Evolutionary conservation across 2,113 vertebrate species (phyloP).

Genomic region (Pao palembangensis): DNA sequence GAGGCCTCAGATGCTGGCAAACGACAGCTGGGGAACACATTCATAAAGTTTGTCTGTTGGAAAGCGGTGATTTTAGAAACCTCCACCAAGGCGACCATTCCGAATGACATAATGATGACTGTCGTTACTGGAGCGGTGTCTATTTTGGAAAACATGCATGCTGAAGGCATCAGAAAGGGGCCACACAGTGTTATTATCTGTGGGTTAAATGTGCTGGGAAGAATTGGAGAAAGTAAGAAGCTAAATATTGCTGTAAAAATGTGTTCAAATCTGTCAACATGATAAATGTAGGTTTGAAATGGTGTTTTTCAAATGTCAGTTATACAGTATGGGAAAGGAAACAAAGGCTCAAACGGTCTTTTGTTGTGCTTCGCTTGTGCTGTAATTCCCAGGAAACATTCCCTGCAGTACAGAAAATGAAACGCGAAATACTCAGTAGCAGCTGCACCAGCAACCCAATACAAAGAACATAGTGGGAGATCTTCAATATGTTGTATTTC

Average conservation of each 20-base stretch:
- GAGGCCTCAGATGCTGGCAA: constrained; percentile 1
- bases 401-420: too few relatives aligned
- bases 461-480: too few relatives aligned
- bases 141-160: constrained; percentile 7
- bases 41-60: not conserved
- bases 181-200: not conserved
- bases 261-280: not conserved
- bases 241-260: not conserved
- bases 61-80: constrained; percentile 18
- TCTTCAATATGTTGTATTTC: too few relatives aligned
- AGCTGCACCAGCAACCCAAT: too few relatives aligned
- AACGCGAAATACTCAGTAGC: too few relatives aligned
- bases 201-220: not conserved
- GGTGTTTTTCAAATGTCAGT: not conserved
- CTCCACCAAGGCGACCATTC: not conserved
- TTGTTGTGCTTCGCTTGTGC: not conserved
- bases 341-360: not conserved
- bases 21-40: constrained; percentile 6
- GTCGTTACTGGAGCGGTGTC: not conserved
- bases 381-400: too few relatives aligned
- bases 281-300: not conserved
- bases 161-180: not conserved
- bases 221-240: not conserved
- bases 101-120: not conserved
- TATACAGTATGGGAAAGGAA: not conserved